These are phyloP conservation scores for Eutolmus rufibarbis DNA, from an alignment of 2,888 invertebrate genomes.

Conservation along the genomic window DNA sequence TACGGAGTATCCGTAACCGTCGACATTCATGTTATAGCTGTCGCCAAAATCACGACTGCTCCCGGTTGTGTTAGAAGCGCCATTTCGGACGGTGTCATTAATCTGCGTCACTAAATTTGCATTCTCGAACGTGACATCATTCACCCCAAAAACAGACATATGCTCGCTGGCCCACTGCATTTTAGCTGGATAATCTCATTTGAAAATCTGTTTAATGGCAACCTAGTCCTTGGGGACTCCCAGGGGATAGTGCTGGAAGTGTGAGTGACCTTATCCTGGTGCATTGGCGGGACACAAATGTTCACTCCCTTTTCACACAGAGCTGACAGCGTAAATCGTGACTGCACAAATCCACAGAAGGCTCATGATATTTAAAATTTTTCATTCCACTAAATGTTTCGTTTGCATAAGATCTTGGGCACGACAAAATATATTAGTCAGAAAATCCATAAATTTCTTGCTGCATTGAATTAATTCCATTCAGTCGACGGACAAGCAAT, in stretches of 20 bases:
- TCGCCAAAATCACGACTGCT: background rate
- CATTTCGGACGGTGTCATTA: background rate
- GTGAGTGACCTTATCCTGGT: background rate
- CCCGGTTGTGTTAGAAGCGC: background rate
- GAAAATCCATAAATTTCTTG: background rate
- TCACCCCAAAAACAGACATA: background rate
- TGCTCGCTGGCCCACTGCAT: slow-evolving; percentile 1
- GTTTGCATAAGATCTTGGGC: background rate
- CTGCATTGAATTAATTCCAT: background rate
- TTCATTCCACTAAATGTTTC: background rate
- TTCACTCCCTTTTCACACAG: background rate
- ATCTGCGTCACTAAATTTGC: background rate
- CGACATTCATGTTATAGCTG: background rate
- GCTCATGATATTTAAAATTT: background rate
- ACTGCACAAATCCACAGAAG: background rate
- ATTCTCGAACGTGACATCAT: background rate
- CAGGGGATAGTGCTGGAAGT: background rate
- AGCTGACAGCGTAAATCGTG: background rate
- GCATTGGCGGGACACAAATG: slow-evolving; percentile 15
- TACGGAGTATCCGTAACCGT: background rate
- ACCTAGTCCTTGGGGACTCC: background rate
- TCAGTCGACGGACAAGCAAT: background rate
- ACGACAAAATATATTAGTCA: background rate
- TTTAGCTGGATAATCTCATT: background rate
- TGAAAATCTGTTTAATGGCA: background rate